Base-by-base conservation (phyloP, 2,888 invertebrate species). In the Himalopsyche kuldschensis region DNA sequence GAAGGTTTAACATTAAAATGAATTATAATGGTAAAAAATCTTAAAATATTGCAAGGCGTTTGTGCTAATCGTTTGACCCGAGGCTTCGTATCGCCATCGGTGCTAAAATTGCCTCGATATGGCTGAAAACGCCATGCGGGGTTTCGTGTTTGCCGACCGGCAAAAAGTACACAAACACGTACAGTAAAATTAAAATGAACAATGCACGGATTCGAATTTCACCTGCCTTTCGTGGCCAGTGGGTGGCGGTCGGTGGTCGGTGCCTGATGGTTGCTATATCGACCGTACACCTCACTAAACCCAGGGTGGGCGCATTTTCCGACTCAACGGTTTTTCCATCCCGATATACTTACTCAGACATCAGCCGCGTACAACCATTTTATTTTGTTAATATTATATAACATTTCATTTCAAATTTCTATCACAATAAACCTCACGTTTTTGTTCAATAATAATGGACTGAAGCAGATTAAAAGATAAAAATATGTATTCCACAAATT, bases 261-360 rank as follows among this genome's bases (percentile, higher is more conserved):
- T 24, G 55, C n/a, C 24, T n/a, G 55, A 46, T 75, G 32, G 76
- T 31, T 75, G 48, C 76, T 27, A 17, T 47, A 48, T 75, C 46
- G 76, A 81, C 81, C 76, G 75, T 48, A 75, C 76, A 81, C 81
- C 55, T 55, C n/a, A 55, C 55, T 55, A 55, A 55, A 10, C 55
- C 55, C 24, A 20, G 55, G 55, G 55, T 55, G 55, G 55, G 55
- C 55, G 41, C 75, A 80, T 75, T 82, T 82, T 82, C 82, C 82
- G 82, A 78, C 82, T 82, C 82, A 82, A 78, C 55, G 82, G 82
- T 82, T 82, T 82, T 82, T 77, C 82, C 82, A 55, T 41, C 24
- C 55, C 20, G 55, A 55, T 55, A 20, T 24, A 77, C 76, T 76
- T 20, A 20, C 77, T 20, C 55, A 24, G 24, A 20, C n/a, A 20